Base-by-base conservation (phyloP, 2,797 vertebrate genomes). In the Caiman crocodilus region DNA sequence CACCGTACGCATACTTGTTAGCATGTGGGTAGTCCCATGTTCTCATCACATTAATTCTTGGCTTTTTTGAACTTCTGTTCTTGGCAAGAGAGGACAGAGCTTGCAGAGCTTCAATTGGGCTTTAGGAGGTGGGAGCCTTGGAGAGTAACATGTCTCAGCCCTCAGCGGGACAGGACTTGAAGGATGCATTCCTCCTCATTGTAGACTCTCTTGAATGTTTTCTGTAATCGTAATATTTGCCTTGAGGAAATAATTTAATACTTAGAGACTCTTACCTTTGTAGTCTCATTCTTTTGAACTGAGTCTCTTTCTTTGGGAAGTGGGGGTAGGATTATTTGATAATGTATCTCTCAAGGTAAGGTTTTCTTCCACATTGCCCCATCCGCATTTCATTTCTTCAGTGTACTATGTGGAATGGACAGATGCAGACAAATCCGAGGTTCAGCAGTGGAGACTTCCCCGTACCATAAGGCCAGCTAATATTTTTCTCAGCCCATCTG, bases 171-270 rank as follows among this genome's bases (percentile, higher is more conserved):
- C 81, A 85, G 65, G 94, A 76, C 89, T 78, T 73, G 23, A 64
- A 91, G 94, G 73, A 84, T 95, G 87, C 61, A 93, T 88, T 88
- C 95, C 93, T 80, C 74, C 89, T 71, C 71, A 71, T 20, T 71
- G 8, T 25, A 73, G 35, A 6, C 15, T 42, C 35, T 67, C 79
- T 75, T 76, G 84, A 91, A 90, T 82, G 76, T 90, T 79, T 88
- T 94, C 93, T 42, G 65, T 30, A 13, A 60, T 23, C 23, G 21
- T 32, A 78, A 12, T 89, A 82, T 92, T 95, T 95, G 88, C 67
- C 76, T 84, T 83, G 85, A 92, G 35, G 35, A 35, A 35, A 35
- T 35, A 35, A 35, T 35, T 35, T 35, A 88, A 91, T 92, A 94
- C 88, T 59, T 42, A 85, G 85, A 67, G 88, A 96, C 93, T 65